Conservation (phyloP, 2,888 invertebrate species). For the Pyrgus malvae region DNA sequence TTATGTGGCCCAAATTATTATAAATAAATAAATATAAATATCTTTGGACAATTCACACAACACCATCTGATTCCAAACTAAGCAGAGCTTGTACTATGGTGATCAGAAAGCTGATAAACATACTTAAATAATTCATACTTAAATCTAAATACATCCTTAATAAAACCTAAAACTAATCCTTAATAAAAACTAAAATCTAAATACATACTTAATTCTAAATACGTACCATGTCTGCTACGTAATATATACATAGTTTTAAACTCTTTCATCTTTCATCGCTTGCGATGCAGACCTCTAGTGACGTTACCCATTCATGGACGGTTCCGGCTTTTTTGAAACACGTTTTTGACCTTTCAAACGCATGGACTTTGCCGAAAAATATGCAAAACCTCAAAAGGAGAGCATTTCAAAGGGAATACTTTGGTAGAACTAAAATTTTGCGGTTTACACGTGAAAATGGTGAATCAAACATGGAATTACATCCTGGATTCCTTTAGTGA, state of each 20-base stretch:
- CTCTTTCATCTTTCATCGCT: background rate
- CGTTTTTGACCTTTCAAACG: constrained; percentile 20
- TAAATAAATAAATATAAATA: too few relatives aligned
- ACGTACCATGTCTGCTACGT: too few relatives aligned
- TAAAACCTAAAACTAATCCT: too few relatives aligned
- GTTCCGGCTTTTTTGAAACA: constrained; percentile 3
- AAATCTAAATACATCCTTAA: too few relatives aligned
- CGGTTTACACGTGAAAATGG: constrained; percentile 16
- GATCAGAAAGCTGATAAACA: too few relatives aligned
- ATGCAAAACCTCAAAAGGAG: constrained; percentile 22
- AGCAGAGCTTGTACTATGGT: too few relatives aligned
- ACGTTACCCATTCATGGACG: background rate
- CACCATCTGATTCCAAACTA: too few relatives aligned
- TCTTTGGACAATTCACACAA: too few relatives aligned
- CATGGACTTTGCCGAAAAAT: constrained; percentile 17
- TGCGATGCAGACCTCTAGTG: background rate
- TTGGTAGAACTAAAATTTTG: constrained; percentile 20
- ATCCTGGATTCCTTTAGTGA: constrained; percentile 13
- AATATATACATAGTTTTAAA: background rate
- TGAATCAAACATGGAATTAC: constrained; percentile 17
- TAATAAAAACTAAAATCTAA: too few relatives aligned
- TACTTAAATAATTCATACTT: too few relatives aligned
- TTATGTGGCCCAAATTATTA: too few relatives aligned
- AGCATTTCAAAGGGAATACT: constrained; percentile 22
- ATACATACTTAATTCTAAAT: too few relatives aligned